These are phyloP conservation scores for Barypeithes pellucidus DNA, from an alignment of 2,888 invertebrate genomes.

Conservation along the genomic window DNA sequence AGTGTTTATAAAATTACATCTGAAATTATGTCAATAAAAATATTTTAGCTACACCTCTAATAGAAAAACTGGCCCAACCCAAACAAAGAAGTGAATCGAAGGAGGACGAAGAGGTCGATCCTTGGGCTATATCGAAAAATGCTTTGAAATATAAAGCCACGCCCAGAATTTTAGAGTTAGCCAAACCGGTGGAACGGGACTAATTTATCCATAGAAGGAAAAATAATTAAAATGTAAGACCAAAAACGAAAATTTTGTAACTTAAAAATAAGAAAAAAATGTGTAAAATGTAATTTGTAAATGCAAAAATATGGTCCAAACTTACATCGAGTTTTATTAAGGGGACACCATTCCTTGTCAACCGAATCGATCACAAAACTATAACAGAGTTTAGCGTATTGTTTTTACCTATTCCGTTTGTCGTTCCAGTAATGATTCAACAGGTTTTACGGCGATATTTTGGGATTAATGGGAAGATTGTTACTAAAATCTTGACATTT, in stretches of 20 bases:
- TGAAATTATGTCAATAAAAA: no score
- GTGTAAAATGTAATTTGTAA: not conserved
- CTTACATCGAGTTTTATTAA: not conserved
- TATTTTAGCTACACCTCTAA: constrained; percentile 62
- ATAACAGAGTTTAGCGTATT: no score
- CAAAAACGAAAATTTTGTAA: not conserved
- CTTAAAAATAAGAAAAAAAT: not conserved
- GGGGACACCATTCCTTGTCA: no score
- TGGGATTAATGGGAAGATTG: no score
- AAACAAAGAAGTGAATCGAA: constrained; percentile 66
- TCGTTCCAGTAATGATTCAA: no score
- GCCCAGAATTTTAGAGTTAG: constrained; percentile 70
- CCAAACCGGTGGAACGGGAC: constrained; percentile 68
- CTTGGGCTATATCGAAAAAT: constrained; percentile 70
- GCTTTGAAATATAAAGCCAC: constrained; percentile 72
- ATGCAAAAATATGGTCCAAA: not conserved
- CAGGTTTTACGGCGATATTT: no score
- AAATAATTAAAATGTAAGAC: not conserved
- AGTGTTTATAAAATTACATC: no score
- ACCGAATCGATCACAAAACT: no score
- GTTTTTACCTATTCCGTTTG: no score
- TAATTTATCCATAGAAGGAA: constrained; percentile 30
- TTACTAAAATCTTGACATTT: no score
- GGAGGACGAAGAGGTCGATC: constrained; percentile 71
- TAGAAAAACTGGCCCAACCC: constrained; percentile 65